Conservation (phyloP, 2,888 invertebrate species). For the Drosophila seclusa region DNA sequence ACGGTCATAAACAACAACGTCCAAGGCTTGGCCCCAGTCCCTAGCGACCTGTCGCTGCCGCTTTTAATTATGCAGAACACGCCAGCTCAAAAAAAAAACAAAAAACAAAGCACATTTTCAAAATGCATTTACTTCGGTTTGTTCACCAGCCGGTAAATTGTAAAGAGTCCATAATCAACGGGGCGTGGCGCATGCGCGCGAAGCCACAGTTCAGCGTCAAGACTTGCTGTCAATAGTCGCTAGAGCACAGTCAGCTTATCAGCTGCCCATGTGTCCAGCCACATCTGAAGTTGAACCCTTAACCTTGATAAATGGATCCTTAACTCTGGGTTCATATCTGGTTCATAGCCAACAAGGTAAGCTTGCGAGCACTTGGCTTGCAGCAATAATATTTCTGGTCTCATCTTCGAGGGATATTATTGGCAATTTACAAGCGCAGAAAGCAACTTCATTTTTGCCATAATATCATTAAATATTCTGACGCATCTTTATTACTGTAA, state of each 20-base stretch:
- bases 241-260: conserved; percentile 11
- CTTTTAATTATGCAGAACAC: conserved; percentile 67
- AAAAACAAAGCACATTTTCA: conserved; percentile 18
- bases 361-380: not conserved
- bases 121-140: conserved; percentile 38
- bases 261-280: conserved; percentile 30
- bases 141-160: conserved; percentile 39
- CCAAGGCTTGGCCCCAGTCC: conserved; percentile 26
- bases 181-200: conserved; percentile 3
- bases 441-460: not conserved
- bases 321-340: conserved; percentile 7
- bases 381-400: not conserved
- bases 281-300: conserved; percentile 28
- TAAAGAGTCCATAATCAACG: conserved; percentile 24
- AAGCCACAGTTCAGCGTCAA: conserved; percentile 15
- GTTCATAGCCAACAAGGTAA: not conserved
- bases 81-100: conserved; percentile 29
- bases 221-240: conserved; percentile 31
- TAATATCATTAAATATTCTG: not conserved
- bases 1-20: conserved; percentile 41
- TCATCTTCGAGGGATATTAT: not conserved
- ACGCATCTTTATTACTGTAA: not conserved
- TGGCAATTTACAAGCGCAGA: not conserved
- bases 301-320: conserved; percentile 13
- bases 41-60: conserved; percentile 24